Evolutionary conservation across 2,797 vertebrate genomes (phyloP).

Genomic region (Natrix natrix): DNA sequence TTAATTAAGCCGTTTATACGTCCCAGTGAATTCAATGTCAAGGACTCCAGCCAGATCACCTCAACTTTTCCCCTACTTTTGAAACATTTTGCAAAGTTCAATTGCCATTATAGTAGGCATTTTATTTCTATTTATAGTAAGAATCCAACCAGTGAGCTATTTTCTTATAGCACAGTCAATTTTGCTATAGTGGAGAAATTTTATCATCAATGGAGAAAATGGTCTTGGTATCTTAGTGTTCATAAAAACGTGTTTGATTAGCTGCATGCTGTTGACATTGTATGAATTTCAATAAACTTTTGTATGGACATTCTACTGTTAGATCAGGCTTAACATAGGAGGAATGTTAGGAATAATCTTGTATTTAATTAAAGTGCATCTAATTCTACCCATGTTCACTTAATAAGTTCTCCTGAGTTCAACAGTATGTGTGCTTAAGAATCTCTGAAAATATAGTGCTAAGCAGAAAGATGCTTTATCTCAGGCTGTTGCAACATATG

Average conservation of each 20-base stretch:
- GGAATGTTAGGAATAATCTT: neutral
- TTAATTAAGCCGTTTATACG: neutral
- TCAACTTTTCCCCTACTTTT: neutral
- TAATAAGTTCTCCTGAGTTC: neutral
- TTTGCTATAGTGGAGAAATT: neutral
- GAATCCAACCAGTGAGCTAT: neutral
- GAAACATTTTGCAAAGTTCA: neutral
- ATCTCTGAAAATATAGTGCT: neutral
- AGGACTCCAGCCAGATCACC: neutral
- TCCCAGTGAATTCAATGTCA: neutral
- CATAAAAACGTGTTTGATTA: slow-evolving; percentile 13
- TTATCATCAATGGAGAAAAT: neutral
- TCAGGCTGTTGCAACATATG: neutral
- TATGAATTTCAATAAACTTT: neutral
- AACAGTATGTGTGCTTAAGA: neutral
- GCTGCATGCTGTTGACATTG: neutral
- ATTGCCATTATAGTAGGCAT: neutral
- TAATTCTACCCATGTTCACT: neutral
- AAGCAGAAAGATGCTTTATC: neutral
- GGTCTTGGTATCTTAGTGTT: slow-evolving; percentile 3
- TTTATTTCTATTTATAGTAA: neutral
- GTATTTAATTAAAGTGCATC: neutral
- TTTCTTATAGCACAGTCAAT: neutral
- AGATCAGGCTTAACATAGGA: neutral
- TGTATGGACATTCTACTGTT: neutral